Percentiles rank a stretch among this genome's conserved stretches.
Evolutionary conservation across 2,888 invertebrate species (phyloP).

Genomic region (Eueremaeus valkanovi): DNA sequence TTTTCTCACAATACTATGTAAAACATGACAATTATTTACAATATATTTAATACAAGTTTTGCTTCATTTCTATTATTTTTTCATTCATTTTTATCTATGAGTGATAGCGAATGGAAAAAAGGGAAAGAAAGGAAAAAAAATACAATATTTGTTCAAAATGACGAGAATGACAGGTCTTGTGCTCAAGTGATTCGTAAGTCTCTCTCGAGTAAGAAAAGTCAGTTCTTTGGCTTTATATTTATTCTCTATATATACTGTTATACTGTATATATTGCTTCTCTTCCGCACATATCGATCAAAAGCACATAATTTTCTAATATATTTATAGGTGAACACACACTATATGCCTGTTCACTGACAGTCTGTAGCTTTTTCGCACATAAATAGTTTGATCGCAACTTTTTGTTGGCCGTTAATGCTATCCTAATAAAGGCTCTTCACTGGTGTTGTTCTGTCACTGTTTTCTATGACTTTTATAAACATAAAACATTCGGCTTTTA

Average conservation of each 20-base stretch:
- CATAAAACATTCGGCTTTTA: constrained; percentile 2
- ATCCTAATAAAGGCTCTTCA: background rate
- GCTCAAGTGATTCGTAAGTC: constrained; percentile 6
- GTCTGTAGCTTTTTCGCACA: background rate
- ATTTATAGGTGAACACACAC: too few relatives aligned
- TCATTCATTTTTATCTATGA: background rate
- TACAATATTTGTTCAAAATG: constrained; percentile 12
- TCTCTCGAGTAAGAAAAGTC: background rate
- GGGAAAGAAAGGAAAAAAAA: background rate
- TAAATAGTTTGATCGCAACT: background rate
- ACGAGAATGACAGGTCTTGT: background rate
- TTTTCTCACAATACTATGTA: too few relatives aligned
- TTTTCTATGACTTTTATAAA: background rate
- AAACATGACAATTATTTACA: too few relatives aligned
- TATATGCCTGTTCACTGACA: too few relatives aligned
- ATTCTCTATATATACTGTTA: background rate
- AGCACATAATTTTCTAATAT: too few relatives aligned
- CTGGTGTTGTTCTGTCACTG: background rate
- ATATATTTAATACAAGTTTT: too few relatives aligned
- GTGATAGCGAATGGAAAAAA: background rate
- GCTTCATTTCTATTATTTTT: too few relatives aligned
- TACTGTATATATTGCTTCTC: too few relatives aligned
- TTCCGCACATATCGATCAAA: too few relatives aligned
- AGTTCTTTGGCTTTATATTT: too few relatives aligned
- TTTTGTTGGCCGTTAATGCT: background rate